These are phyloP conservation scores for Ericerus pela DNA, from an alignment of 1,140 invertebrate genomes.

Conservation along the genomic window DNA sequence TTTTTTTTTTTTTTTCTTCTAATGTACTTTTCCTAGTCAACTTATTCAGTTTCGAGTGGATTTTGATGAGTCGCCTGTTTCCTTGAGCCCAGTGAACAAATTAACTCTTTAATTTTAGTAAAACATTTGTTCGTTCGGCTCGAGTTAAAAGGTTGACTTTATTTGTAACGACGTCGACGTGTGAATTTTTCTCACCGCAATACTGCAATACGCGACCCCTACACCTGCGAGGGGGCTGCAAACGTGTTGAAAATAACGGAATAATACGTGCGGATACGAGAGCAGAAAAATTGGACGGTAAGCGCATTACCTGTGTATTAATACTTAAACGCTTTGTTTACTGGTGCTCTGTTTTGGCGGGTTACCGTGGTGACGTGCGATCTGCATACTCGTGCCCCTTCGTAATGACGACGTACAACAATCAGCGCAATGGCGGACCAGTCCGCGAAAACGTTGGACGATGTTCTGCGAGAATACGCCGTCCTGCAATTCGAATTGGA, in stretches of 20 bases:
- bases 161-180: too few species aligned
- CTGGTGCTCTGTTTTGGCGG: too few species aligned
- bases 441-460: background rate
- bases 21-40: background rate
- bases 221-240: too few species aligned
- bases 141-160: slow-evolving; percentile 8
- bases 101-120: background rate
- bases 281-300: too few species aligned
- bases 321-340: too few species aligned
- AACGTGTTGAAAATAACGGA: too few species aligned
- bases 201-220: too few species aligned
- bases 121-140: slow-evolving; percentile 8
- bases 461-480: background rate
- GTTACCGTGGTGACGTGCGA: background rate
- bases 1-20: background rate
- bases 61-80: slow-evolving; percentile 3
- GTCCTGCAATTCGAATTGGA: background rate
- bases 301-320: too few species aligned
- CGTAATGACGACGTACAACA: too few species aligned
- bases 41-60: background rate
- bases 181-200: too few species aligned
- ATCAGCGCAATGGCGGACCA: background rate
- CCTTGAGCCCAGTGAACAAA: slow-evolving; percentile 11
- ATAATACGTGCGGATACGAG: too few species aligned
- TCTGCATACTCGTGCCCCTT: too few species aligned